Evolutionary conservation across 2,113 vertebrate species (phyloP).

Genomic region (Paraplagusia blochii): DNA sequence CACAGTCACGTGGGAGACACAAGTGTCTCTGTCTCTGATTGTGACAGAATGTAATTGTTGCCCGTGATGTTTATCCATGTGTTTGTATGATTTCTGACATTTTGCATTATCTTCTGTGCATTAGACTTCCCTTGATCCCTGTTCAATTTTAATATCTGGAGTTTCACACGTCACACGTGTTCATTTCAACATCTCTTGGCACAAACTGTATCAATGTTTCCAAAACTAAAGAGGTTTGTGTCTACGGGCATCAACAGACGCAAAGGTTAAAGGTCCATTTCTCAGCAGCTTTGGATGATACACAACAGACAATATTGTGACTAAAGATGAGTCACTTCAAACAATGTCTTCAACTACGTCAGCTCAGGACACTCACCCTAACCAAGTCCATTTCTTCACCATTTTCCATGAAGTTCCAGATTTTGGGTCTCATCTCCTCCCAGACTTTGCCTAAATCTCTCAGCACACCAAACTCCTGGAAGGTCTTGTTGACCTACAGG

Average conservation of each 20-base stretch:
- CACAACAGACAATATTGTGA: too few species aligned
- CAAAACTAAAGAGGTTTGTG: too few species aligned
- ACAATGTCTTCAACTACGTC: not conserved
- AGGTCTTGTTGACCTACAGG: slow-evolving; percentile 95
- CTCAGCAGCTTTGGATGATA: too few species aligned
- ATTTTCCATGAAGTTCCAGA: slow-evolving; percentile 91
- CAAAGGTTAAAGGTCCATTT: too few species aligned
- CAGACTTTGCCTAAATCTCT: slow-evolving; percentile 93
- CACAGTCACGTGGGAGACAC: not conserved
- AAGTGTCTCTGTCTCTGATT: not conserved
- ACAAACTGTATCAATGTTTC: too few species aligned
- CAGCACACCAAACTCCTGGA: slow-evolving; percentile 91
- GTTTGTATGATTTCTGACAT: too few species aligned
- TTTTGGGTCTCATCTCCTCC: slow-evolving; percentile 88
- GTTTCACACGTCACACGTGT: slow-evolving; percentile 11
- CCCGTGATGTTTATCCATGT: too few species aligned
- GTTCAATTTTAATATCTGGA: not conserved
- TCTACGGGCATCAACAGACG: too few species aligned
- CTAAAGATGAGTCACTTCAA: too few species aligned
- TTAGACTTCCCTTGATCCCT: not conserved
- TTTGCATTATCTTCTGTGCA: not conserved
- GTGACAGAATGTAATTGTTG: too few species aligned
- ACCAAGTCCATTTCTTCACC: slow-evolving; percentile 93
- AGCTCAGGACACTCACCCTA: slow-evolving; percentile 78
- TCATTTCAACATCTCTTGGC: too few species aligned